Evolutionary conservation across 2,113 vertebrate species (phyloP), one percentile per base, ranked within the genome.

Genomic region (Ursus arctos): DNA sequence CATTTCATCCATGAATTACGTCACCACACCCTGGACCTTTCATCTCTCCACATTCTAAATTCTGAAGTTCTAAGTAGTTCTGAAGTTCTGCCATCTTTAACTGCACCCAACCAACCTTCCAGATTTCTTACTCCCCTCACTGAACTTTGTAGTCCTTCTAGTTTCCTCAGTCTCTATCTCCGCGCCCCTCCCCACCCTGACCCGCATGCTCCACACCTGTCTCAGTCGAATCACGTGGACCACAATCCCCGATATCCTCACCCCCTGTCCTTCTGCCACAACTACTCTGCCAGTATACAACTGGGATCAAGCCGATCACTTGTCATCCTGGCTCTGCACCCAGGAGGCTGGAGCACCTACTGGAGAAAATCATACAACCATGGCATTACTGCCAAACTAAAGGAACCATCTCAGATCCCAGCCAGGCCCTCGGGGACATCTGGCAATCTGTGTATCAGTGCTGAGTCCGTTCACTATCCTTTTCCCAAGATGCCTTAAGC

Each of bases 11-110:
- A 49, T 36, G 61, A 31, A 72, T n/a, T 43, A 28, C 40, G 9
- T 0, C 5, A 85, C 55, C 71, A 94, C 43, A 77, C 36, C 43
- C n/a, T 2, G 51, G 72, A 36, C 12, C 36, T 51, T 57, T 86
- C 33, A 81, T 9, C 31, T 95, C 47, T 31, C 63, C 16, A 82
- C 57, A 81, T 91, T 97, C 96, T 94, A 91, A 97, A 71, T 96
- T 95, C 91, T 93, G 22, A 90, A 85, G 69, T 90, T 96, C 88
- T 80, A 88, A 49, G 71, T 15, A 61, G 94, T 76, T 84, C n/a
- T 55, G 19, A 92, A 71, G 88, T 97, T 96, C 94, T 93, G 92
- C 21, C 7, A 16, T 14, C 57, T 65, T 76, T 43, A 80, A 19
- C 18, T 80, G 21, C 0, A 47, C 28, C 36, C 21, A 15, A 14